Evolutionary conservation across 2,113 vertebrate species (phyloP).

Genomic region (Corvus cornix): DNA sequence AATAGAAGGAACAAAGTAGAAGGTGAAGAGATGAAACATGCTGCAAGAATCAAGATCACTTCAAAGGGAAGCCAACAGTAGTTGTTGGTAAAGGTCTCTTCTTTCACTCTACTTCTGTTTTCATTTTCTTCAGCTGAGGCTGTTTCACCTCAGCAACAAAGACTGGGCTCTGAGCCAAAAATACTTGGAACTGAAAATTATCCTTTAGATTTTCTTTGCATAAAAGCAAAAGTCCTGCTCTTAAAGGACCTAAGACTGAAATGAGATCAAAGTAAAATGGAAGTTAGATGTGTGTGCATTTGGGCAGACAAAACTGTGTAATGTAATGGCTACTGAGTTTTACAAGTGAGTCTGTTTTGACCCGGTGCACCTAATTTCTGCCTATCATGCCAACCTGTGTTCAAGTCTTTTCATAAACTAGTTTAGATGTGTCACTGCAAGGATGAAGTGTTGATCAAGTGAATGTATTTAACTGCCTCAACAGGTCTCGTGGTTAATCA

Average conservation of each 20-base stretch:
- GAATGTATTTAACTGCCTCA: not conserved
- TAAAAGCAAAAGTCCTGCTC: not conserved
- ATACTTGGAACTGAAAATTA: not conserved
- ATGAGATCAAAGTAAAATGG: not conserved
- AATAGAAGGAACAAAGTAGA: not conserved
- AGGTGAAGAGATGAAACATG: not conserved
- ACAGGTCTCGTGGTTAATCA: not conserved
- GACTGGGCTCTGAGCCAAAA: not conserved
- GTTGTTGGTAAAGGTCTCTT: not conserved
- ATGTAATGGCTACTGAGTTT: not conserved
- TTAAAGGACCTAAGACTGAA: not conserved
- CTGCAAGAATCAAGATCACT: not conserved
- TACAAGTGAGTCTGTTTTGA: not conserved
- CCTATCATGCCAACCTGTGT: not conserved
- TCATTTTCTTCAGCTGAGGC: not conserved
- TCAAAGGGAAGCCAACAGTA: not conserved
- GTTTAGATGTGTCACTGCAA: not conserved
- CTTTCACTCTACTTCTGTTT: not conserved
- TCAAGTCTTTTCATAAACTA: not conserved
- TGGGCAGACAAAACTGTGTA: not conserved
- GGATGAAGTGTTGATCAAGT: not conserved
- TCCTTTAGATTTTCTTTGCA: not conserved
- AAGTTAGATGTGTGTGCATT: not conserved
- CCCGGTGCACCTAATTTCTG: not conserved
- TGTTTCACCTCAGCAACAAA: conserved; percentile 1